Evolutionary conservation across 1,140 invertebrate species (phyloP).

Genomic region (Brachionus rubens): DNA sequence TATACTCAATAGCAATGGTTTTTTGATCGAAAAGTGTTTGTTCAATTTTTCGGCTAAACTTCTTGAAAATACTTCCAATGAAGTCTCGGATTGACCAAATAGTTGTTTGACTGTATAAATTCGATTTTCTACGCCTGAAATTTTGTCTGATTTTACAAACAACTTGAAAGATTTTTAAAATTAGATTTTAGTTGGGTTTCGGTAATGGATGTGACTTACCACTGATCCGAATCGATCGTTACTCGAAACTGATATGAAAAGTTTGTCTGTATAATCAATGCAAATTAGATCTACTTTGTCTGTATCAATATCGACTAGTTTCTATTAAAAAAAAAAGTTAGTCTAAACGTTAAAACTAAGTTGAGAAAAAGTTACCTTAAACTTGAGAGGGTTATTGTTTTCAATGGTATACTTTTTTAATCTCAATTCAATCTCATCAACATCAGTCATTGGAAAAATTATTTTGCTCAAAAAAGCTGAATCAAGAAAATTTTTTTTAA

Average conservation of each 20-base stretch:
- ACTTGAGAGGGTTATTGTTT: background rate
- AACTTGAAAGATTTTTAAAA: constrained; percentile 4
- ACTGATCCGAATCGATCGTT: constrained; percentile 10
- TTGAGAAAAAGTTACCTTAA: constrained; percentile 4
- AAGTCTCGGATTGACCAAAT: constrained; percentile 26
- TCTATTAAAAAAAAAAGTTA: background rate
- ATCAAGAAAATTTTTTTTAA: background rate
- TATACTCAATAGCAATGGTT: constrained; percentile 5
- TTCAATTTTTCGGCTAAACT: constrained; percentile 36
- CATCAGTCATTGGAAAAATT: constrained; percentile 35
- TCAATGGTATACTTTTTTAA: constrained; percentile 26
- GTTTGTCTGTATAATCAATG: constrained; percentile 44
- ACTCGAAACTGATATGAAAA: constrained; percentile 35
- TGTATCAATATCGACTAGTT: background rate
- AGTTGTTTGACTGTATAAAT: constrained; percentile 8
- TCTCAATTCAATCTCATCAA: constrained; percentile 34
- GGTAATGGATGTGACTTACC: background rate
- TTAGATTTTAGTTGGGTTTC: background rate
- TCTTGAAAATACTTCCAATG: constrained; percentile 24
- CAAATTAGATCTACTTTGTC: constrained; percentile 32
- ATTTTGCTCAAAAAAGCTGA: background rate
- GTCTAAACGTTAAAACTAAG: background rate
- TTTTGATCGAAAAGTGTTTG: constrained; percentile 7
- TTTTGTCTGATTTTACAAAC: constrained; percentile 42
- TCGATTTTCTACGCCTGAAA: background rate